Evolutionary conservation across 2,888 invertebrate species (phyloP).

Genomic region (Rhodophaea formosa): DNA sequence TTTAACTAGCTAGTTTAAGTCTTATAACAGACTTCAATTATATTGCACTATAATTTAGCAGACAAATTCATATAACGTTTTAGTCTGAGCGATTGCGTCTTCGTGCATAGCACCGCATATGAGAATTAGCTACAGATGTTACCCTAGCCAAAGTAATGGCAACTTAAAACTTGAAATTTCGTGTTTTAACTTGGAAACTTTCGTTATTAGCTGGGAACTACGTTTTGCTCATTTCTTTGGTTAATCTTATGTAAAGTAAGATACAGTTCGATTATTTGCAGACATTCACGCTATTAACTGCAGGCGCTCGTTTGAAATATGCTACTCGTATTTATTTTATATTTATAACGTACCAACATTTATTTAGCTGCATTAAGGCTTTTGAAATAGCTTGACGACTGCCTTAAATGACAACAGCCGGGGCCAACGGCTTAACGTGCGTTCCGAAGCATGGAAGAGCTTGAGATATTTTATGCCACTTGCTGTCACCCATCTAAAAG

Average conservation of each 20-base stretch:
- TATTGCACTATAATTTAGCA: not conserved
- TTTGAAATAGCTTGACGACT: no score
- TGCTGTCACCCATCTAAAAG: no score
- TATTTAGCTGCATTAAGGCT: no score
- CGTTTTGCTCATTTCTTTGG: conserved; percentile 11
- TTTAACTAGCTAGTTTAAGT: no score
- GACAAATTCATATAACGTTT: not conserved
- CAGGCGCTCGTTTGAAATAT: not conserved
- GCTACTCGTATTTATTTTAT: no score
- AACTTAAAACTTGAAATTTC: conserved; percentile 42
- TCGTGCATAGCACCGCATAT: conserved; percentile 6
- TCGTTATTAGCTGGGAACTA: conserved; percentile 33
- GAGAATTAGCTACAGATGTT: conserved; percentile 31
- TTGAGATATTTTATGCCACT: no score
- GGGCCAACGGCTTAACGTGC: no score
- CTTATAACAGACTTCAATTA: no score
- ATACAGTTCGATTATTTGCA: not conserved
- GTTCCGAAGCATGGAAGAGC: no score
- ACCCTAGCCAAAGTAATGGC: conserved; percentile 32
- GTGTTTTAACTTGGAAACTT: conserved; percentile 41
- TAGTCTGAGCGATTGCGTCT: not conserved
- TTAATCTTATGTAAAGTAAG: conserved; percentile 4
- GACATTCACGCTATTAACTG: not conserved
- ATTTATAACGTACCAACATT: no score
- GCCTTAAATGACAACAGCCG: no score